Conservation (phyloP, 1,140 invertebrate species). For the Neomicropteryx cornuta region DNA sequence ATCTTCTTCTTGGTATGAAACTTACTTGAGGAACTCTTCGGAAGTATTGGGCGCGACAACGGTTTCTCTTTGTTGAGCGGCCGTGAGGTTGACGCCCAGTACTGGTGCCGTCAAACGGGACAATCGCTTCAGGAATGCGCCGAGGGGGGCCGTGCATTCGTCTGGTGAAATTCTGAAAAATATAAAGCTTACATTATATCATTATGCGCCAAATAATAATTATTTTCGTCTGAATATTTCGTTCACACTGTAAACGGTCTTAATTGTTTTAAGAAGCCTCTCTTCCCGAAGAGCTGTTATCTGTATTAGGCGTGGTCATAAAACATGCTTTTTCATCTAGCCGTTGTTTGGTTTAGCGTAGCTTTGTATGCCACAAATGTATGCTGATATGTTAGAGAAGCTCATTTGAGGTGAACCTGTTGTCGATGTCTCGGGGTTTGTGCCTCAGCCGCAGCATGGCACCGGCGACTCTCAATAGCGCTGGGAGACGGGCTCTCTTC, state of each 20-base stretch:
- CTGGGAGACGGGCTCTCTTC: conserved; percentile 32
- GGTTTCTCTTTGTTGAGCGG: conserved; percentile 21
- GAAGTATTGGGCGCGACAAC: conserved; percentile 25
- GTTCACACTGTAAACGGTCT: too few species aligned
- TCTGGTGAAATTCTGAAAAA: conserved; percentile 29
- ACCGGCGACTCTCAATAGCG: conserved; percentile 33
- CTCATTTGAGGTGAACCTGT: conserved; percentile 27
- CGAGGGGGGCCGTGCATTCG: conserved; percentile 36
- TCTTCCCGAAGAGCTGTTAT: too few species aligned
- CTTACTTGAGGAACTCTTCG: conserved; percentile 32
- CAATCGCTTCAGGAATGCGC: conserved; percentile 35
- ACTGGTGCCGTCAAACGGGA: conserved; percentile 26
- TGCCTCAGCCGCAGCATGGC: conserved; percentile 31
- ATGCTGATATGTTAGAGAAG: too few species aligned
- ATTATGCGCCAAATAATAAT: conserved; percentile 6
- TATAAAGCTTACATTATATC: conserved; percentile 5
- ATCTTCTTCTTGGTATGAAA: conserved; percentile 6
- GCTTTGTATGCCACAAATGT: too few species aligned
- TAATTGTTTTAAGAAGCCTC: too few species aligned
- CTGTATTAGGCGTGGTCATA: too few species aligned
- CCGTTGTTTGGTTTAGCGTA: too few species aligned
- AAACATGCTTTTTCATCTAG: too few species aligned
- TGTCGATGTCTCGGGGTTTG: conserved; percentile 26
- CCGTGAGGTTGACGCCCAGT: conserved; percentile 17
- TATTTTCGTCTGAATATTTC: not conserved